These are phyloP conservation scores for Rissa tridactyla DNA, from an alignment of 2,113 vertebrate genomes.

Conservation along the genomic window DNA sequence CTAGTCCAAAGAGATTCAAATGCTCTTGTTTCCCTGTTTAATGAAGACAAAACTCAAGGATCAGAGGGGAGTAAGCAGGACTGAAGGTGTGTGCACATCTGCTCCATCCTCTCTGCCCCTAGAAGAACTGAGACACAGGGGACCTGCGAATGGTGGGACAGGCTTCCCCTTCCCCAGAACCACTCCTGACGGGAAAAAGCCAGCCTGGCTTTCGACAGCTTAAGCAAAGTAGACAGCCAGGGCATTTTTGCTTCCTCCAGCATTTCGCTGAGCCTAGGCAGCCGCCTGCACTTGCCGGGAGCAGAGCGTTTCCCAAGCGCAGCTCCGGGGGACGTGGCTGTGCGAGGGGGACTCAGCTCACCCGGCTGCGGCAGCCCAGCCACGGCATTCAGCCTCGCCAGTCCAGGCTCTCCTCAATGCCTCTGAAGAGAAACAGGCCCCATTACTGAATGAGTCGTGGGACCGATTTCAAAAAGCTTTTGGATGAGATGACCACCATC, in stretches of 20 bases:
- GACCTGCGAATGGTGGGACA: neutral
- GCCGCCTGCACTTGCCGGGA: neutral
- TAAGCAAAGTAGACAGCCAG: neutral
- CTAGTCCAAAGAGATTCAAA: neutral
- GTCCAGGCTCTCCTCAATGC: neutral
- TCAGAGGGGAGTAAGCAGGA: neutral
- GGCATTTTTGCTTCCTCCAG: neutral
- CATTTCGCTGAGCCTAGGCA: neutral
- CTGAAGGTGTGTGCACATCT: accelerated
- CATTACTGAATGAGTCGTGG: accelerated
- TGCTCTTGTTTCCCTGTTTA: neutral
- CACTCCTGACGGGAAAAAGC: neutral
- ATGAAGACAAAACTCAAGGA: neutral
- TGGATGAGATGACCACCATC: neutral
- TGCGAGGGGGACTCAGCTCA: accelerated
- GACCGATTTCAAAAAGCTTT: neutral
- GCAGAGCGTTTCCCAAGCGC: accelerated
- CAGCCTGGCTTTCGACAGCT: neutral
- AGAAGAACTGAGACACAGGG: neutral
- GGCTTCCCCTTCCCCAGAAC: neutral
- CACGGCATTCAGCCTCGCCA: accelerated
- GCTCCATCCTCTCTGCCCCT: accelerated
- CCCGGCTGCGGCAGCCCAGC: accelerated
- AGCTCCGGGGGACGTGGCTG: accelerated
- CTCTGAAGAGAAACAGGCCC: neutral